Evolutionary conservation across 2,888 invertebrate genomes (phyloP), one percentile per base, ranked within the genome.

Genomic region (Ophonus ardosiacus): DNA sequence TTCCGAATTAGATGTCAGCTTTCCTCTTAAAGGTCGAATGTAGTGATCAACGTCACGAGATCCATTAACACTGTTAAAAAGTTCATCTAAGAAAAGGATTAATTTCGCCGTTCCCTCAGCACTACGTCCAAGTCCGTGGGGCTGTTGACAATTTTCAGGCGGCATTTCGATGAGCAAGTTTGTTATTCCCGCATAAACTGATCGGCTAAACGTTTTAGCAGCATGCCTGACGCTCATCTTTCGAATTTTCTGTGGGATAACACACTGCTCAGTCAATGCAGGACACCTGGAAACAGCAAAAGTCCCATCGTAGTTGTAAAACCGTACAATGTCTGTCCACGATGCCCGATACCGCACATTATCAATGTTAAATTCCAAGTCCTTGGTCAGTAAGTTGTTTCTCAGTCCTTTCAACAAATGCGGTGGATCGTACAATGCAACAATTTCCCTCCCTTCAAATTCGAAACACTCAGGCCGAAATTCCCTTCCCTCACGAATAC

Each of bases 1-100:
- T 1, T 51, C n/a, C 5, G 78, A 78, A 78, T 21, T 56, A 8
- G 2, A 15, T 78, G 78, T 43, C 57, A 51, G 24, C 56, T 15
- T 15, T 17, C 78, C 0, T 78, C 78, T 43, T 10, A 78, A 51
- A 17, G 40, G 8, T 2, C 56, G 56, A 78, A 1, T 5, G n/a
- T 18, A 56, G 21, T 78, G 17, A 21, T 78, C 78, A 1, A 21
- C 7, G 13, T 78, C 21, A 56, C 78, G 78, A 21, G 78, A 15
- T 7, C 78, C 78, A 78, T 78, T 78, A 18, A 78, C 78, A 10
- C 78, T 78, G 13, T 78, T 57, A 51, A 78, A 78, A 78, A 78
- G 78, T 56, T 78, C 17, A 78, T 78, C 78, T 15, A 78, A n/a
- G 21, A 78, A 78, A 51, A 17, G 21, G 3, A 78, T 10, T 21